Evolutionary conservation across 2,888 invertebrate species (phyloP), one percentile per base, ranked within the genome.

Genomic region (Temnothorax unifasciatus): DNA sequence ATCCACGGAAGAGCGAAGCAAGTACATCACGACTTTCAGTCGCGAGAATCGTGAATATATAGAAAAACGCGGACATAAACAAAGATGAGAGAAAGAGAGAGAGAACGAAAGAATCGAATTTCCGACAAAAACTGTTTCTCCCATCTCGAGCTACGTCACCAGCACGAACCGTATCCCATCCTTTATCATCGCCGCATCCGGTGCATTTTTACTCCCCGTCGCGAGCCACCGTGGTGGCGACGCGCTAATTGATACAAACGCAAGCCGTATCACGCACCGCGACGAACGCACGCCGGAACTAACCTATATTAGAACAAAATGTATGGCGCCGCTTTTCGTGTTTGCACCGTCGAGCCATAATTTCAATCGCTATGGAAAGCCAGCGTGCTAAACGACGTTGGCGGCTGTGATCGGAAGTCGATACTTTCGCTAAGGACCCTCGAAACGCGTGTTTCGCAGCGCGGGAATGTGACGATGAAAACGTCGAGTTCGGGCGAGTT

Each of bases 211-310:
- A 21, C 41, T 38, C 8, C 18, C 38, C 66, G 34, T 52, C 47
- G 13, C 59, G 47, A 59, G 47, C 38, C 34, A 59, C 4, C 79
- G 63, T 34, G 6, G 61, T 41, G 57, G 61, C 82, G 74, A 66
- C 76, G 47, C 25, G 73, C 64, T 87, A 87, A 87, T 87, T 87
- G 87, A 87, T 87, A 87, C 87, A 79, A 87, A 87, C 82, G 86
- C 73, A 21, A 34, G 66, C 34, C 82, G 77, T 82, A 86, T 86
- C 87, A 66, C 74, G 34, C 47, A 71, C 34, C 59, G 57, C 77
- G 15, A 77, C n/a, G 59, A 57, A 34, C 50, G 66, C 68, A 34
- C n/a, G 52, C 52, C 29, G 82, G 52, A 82, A 66, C 52, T 63
- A 61, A 61, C 69, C 76, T 87, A 79, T 75, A 87, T 87, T 87